Percentiles rank a stretch among this genome's conserved stretches.
Conservation (phyloP, 2,797 vertebrate species). For the Sebastes trivittatus region DNA sequence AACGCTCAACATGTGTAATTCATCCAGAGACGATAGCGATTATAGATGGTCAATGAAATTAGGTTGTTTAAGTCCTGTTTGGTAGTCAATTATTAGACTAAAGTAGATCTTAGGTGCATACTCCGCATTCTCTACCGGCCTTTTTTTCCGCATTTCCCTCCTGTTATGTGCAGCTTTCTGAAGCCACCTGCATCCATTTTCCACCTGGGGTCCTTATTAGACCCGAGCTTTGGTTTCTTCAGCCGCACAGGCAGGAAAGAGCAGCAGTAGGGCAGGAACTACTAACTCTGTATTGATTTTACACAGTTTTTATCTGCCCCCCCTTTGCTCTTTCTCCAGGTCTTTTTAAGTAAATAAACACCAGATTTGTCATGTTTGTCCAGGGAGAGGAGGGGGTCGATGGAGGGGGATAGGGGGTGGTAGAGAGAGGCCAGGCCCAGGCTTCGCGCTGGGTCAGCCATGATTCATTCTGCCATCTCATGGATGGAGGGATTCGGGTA, state of each 20-base stretch:
- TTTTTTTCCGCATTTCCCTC: slow-evolving; percentile 21
- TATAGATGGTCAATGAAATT: neutral
- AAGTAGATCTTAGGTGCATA: slow-evolving; percentile 19
- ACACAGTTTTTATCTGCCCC: slow-evolving; percentile 75
- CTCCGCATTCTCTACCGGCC: neutral
- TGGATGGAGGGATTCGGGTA: slow-evolving; percentile 81
- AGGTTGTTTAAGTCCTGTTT: neutral
- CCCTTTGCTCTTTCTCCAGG: slow-evolving; percentile 72
- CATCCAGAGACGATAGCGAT: neutral
- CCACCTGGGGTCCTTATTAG: slow-evolving; percentile 64
- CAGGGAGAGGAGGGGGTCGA: slow-evolving; percentile 64
- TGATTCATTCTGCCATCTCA: slow-evolving; percentile 88
- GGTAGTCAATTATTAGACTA: slow-evolving; percentile 1
- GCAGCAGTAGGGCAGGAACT: slow-evolving; percentile 68
- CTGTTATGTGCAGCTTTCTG: slow-evolving; percentile 29
- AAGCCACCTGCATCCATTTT: slow-evolving; percentile 61
- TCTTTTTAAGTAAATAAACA: slow-evolving; percentile 87
- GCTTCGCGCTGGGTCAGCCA: slow-evolving; percentile 78
- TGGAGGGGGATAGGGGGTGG: slow-evolving; percentile 40
- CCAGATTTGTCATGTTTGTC: slow-evolving; percentile 86
- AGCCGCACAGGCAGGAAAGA: slow-evolving; percentile 58
- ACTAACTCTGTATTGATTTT: slow-evolving; percentile 85
- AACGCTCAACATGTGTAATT: slow-evolving; percentile 6
- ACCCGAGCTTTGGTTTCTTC: slow-evolving; percentile 30
- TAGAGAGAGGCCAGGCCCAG: slow-evolving; percentile 62